phyloP scores from a whole-genome alignment of 2,797 vertebrate genomes.

The Malurus splendens region DNA sequence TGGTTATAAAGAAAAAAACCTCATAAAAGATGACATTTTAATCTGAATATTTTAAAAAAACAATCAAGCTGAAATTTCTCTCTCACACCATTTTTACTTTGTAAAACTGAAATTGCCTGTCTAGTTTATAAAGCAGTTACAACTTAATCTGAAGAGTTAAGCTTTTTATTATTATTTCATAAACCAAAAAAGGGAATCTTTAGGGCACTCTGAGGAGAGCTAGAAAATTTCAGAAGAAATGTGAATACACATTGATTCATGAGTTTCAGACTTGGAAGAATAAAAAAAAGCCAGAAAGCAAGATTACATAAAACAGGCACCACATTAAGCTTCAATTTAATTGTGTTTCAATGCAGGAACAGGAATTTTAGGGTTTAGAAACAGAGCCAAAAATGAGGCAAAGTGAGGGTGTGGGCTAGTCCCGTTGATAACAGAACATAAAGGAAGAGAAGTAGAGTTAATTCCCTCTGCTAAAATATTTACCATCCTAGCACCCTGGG shows the following conservation, averaged over 20 bases:
- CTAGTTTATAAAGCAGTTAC: conserved; percentile 36
- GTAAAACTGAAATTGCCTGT: conserved; percentile 22
- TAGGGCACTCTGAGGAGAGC: conserved; percentile 14
- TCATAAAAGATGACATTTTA: conserved; percentile 64
- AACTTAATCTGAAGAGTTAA: conserved; percentile 42
- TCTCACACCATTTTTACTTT: conserved; percentile 54
- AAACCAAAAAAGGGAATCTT: conserved; percentile 52
- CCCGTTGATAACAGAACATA: conserved; percentile 32
- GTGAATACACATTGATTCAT: conserved; percentile 54
- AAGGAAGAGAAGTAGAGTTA: conserved; percentile 43
- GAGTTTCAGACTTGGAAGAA: conserved; percentile 51
- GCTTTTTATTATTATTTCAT: conserved; percentile 50
- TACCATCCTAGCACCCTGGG: conserved; percentile 54
- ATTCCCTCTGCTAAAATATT: conserved; percentile 59
- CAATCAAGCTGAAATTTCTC: conserved; percentile 51
- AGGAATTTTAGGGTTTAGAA: conserved; percentile 63
- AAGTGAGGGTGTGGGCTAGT: conserved; percentile 52
- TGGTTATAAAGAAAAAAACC: neutral
- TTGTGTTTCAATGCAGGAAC: conserved; percentile 58
- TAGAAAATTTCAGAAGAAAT: conserved; percentile 52
- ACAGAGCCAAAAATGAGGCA: conserved; percentile 60
- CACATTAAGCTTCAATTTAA: conserved; percentile 56
- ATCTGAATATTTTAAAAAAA: conserved; percentile 61
- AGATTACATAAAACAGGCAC: conserved; percentile 65
- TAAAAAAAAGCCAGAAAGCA: conserved; percentile 48